These are phyloP conservation scores for Caenorhabditis sulstoni DNA, from an alignment of 2,888 invertebrate species.

Conservation along the genomic window DNA sequence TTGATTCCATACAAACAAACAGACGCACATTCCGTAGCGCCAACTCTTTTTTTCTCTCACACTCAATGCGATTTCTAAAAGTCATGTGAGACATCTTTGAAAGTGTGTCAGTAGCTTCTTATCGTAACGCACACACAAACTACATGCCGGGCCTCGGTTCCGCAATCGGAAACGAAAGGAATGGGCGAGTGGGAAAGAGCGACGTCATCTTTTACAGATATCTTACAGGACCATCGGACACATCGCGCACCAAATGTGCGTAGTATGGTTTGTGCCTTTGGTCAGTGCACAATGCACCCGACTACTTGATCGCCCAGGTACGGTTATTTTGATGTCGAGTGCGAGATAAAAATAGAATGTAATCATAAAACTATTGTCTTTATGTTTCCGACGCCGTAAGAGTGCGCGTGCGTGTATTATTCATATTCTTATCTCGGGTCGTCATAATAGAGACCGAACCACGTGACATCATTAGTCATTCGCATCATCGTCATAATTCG, in stretches of 20 bases:
- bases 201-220: not conserved
- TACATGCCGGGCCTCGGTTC: constrained; percentile 8
- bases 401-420: constrained; percentile 18
- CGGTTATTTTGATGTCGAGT: constrained; percentile 25
- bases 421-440: constrained; percentile 32
- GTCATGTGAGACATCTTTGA: constrained; percentile 46
- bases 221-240: no score
- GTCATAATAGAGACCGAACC: constrained; percentile 13
- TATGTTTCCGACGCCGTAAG: not conserved
- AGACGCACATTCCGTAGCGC: not conserved
- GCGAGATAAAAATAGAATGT: not conserved
- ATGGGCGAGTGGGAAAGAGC: not conserved
- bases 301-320: not conserved
- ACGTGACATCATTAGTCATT: constrained; percentile 51
- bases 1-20: constrained; percentile 19
- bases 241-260: not conserved
- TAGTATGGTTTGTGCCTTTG: constrained; percentile 2
- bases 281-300: constrained; percentile 37
- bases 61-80: constrained; percentile 13
- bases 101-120: constrained; percentile 37
- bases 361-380: constrained; percentile 6
- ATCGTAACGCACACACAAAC: constrained; percentile 17
- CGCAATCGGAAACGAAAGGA: no score
- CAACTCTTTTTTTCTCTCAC: not conserved
- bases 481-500: constrained; percentile 5